Conservation (phyloP, 2,113 vertebrate genomes). For the Symphodus melops region DNA sequence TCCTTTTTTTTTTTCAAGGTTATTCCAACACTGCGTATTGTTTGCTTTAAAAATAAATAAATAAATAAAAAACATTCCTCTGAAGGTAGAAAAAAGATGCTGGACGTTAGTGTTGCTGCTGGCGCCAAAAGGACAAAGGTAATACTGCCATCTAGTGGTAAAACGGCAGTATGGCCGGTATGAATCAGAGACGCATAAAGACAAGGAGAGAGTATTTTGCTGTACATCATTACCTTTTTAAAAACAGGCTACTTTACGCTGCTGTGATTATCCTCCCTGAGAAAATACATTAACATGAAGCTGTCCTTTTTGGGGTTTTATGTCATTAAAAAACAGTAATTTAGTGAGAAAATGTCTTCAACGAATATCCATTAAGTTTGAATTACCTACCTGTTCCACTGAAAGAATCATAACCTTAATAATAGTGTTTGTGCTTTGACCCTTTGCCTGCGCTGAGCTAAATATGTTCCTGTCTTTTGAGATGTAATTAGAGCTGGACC, state of each 20-base stretch:
- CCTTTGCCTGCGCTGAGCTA: constrained; percentile 11
- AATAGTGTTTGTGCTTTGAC: constrained; percentile 21
- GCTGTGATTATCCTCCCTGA: not conserved
- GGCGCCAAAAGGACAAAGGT: constrained; percentile 21
- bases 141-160: constrained; percentile 73
- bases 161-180: rapidly evolving
- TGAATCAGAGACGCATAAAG: not conserved
- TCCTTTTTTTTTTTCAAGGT: constrained; percentile 62
- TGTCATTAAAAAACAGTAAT: not conserved
- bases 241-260: no score
- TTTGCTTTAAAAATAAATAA: no score
- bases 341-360: no score
- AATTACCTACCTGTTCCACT: constrained; percentile 7
- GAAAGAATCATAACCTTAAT: constrained; percentile 16
- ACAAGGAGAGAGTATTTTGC: not conserved
- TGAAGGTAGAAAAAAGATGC: constrained; percentile 39
- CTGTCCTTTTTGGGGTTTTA: not conserved
- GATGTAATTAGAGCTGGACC: constrained; percentile 63
- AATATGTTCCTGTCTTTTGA: constrained; percentile 13
- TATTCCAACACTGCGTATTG: constrained; percentile 53
- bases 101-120: constrained; percentile 26
- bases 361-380: constrained; percentile 16
- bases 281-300: not conserved
- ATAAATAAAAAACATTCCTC: constrained; percentile 2
- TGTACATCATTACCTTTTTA: not conserved